These are phyloP conservation scores for Pyrocephalus nanus DNA, from an alignment of 2,797 vertebrate species.

Conservation along the genomic window DNA sequence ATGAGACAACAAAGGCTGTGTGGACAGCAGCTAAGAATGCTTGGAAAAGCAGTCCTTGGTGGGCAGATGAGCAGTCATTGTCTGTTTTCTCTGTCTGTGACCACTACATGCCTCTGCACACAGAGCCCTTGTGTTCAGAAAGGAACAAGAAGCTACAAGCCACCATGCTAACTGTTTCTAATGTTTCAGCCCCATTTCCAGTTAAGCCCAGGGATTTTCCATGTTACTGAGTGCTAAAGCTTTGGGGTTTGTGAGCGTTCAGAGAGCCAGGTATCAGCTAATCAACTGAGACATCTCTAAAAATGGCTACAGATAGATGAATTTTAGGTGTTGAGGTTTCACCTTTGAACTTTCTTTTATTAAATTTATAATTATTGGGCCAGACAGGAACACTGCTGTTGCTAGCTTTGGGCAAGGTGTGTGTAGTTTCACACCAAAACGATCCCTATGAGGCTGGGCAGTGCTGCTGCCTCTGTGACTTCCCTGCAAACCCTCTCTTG, in stretches of 20 bases:
- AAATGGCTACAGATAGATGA: not conserved
- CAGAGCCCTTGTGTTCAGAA: not conserved
- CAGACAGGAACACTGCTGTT: not conserved
- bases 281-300: not conserved
- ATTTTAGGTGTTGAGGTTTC: not conserved
- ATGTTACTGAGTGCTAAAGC: not conserved
- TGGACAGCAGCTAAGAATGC: not conserved
- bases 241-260: not conserved
- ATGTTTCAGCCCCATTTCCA: not conserved
- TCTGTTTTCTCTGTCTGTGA: not conserved
- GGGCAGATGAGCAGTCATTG: not conserved
- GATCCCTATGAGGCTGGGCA: not conserved
- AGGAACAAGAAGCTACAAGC: not conserved
- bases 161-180: not conserved
- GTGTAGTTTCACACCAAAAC: accelerated
- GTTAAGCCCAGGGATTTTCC: not conserved
- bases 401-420: not conserved
- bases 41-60: not conserved
- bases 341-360: not conserved
- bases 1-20: slow-evolving; percentile 2
- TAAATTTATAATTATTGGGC: not conserved
- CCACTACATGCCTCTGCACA: not conserved
- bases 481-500: not conserved
- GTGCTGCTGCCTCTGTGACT: not conserved
- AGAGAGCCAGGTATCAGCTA: not conserved